These are phyloP conservation scores for Sclerurus mexicanus DNA, from an alignment of 2,113 vertebrate genomes.

Conservation along the genomic window DNA sequence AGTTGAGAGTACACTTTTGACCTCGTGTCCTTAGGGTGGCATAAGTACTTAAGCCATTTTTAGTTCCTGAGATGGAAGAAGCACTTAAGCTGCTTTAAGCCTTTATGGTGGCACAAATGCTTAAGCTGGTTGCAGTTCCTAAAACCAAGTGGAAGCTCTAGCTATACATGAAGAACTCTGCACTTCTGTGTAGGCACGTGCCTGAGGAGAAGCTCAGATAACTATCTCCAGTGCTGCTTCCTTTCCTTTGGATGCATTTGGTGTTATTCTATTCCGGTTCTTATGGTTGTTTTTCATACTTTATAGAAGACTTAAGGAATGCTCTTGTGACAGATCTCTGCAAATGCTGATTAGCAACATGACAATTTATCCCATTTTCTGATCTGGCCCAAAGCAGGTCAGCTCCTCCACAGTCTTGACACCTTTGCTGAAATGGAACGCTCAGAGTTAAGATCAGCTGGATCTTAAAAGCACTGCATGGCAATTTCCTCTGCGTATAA, in stretches of 20 bases:
- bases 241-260: background rate
- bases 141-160: background rate
- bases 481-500: background rate
- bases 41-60: constrained; percentile 54
- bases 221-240: background rate
- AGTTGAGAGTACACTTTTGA: background rate
- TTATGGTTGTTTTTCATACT: background rate
- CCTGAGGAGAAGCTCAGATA: background rate
- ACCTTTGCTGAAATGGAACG: background rate
- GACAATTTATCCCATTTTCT: background rate
- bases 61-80: constrained; percentile 10
- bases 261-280: background rate
- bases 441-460: background rate
- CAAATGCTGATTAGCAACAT: background rate
- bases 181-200: background rate
- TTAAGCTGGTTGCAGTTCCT: constrained; percentile 13
- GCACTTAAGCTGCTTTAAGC: constrained; percentile 47
- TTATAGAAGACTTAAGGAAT: background rate
- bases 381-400: background rate
- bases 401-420: background rate
- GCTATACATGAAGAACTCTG: background rate
- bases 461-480: background rate
- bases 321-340: background rate
- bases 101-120: constrained; percentile 23
- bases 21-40: background rate